A percentile compares a stretch with the other conserved stretches of the same genome.
phyloP scores from a whole-genome alignment of 1,140 invertebrate genomes.

The Rhagoletis pomonella region DNA sequence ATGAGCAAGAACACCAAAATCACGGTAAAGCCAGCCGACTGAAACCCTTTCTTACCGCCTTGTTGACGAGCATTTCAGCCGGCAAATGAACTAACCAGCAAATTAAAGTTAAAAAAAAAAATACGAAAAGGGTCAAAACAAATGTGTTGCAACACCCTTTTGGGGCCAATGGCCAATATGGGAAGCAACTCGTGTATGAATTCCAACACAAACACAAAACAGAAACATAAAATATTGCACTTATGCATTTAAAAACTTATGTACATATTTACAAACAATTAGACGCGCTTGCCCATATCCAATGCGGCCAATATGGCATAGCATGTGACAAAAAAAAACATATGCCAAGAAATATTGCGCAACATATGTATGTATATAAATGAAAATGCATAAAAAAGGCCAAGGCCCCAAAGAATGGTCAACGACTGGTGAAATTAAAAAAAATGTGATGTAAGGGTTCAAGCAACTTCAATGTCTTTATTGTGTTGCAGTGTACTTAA shows the following conservation, averaged over 20 bases:
- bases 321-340: background rate
- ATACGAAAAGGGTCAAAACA: background rate
- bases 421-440: background rate
- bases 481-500: too few relatives aligned
- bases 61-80: background rate
- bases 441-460: background rate
- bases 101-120: background rate
- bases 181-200: background rate
- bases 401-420: background rate
- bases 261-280: too few relatives aligned
- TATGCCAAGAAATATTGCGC: conserved; percentile 1
- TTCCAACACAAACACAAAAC: background rate
- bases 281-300: background rate
- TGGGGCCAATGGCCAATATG: conserved; percentile 35
- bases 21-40: background rate
- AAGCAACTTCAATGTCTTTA: too few relatives aligned
- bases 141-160: background rate
- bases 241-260: background rate
- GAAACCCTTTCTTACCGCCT: background rate
- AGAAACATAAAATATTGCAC: background rate
- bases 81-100: background rate
- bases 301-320: background rate
- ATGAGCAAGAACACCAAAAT: background rate
- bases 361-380: background rate
- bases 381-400: background rate